Percentiles rank a stretch among this genome's conserved stretches.
Evolutionary conservation across 1,140 invertebrate species (phyloP).

Genomic region (Arctopsyche grandis): DNA sequence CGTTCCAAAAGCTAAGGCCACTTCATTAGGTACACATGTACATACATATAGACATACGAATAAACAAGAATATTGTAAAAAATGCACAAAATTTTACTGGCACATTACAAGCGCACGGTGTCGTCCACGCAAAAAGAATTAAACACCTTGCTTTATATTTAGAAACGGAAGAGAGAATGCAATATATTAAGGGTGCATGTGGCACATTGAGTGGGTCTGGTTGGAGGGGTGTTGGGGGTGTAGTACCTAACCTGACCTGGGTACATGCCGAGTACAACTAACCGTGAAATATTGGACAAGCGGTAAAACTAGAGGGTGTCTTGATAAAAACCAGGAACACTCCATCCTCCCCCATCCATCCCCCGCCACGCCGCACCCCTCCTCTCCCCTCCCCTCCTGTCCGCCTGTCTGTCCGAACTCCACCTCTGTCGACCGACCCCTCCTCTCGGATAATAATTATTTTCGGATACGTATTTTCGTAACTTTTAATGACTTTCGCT

Average conservation of each 20-base stretch:
- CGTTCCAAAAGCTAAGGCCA: no score
- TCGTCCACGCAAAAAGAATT: background rate
- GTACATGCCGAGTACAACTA: slow-evolving; percentile 34
- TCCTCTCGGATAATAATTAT: slow-evolving; percentile 43
- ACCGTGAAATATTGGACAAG: slow-evolving; percentile 45
- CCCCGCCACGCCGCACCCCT: background rate
- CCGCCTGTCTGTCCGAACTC: slow-evolving; percentile 12
- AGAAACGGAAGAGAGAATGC: background rate
- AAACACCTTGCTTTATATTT: background rate
- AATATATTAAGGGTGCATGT: slow-evolving; percentile 1
- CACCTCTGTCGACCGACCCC: background rate
- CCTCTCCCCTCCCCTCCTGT: background rate
- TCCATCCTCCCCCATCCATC: background rate
- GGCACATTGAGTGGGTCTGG: background rate
- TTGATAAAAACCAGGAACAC: slow-evolving; percentile 35
- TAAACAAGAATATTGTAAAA: background rate
- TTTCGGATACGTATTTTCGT: slow-evolving; percentile 50
- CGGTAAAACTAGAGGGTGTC: slow-evolving; percentile 8
- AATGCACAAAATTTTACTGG: no score
- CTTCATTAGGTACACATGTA: no score
- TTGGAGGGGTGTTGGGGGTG: background rate
- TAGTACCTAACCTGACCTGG: background rate
- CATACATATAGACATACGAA: no score
- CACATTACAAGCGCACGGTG: no score
- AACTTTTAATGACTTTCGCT: slow-evolving; percentile 49